Percentiles rank a stretch among this genome's conserved stretches.
phyloP scores from a whole-genome alignment of 1,140 invertebrate species.

The Drosophila subobscura region DNA sequence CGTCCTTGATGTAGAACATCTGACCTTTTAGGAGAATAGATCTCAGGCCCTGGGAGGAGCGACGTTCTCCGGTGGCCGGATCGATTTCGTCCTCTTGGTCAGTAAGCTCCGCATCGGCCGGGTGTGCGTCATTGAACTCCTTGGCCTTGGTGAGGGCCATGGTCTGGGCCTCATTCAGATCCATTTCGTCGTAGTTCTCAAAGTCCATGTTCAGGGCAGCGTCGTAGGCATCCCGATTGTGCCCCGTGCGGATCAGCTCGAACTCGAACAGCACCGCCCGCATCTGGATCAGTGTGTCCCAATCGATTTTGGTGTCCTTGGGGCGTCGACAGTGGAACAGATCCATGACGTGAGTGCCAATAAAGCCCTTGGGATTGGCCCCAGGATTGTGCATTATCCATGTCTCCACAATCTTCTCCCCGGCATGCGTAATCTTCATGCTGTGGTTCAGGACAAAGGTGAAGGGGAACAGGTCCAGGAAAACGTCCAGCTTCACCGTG shows the following conservation, averaged over 20 bases:
- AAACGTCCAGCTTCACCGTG: constrained; percentile 87
- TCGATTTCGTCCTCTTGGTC: constrained; percentile 45
- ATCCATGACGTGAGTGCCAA: constrained; percentile 87
- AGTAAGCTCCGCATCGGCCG: constrained; percentile 37
- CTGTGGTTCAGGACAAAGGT: constrained; percentile 75
- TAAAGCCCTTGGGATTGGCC: constrained; percentile 83
- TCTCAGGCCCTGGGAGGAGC: constrained; percentile 88
- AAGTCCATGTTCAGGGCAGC: constrained; percentile 72
- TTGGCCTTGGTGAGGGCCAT: constrained; percentile 53
- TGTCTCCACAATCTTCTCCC: constrained; percentile 89
- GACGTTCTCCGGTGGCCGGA: constrained; percentile 83
- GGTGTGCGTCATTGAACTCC: constrained; percentile 52
- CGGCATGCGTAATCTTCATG: constrained; percentile 83
- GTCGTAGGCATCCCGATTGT: constrained; percentile 69
- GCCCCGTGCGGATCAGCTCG: constrained; percentile 86
- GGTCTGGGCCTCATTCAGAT: constrained; percentile 68
- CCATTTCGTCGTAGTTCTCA: constrained; percentile 74
- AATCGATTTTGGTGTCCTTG: constrained; percentile 89
- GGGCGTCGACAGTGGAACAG: constrained; percentile 89
- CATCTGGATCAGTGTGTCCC: constrained; percentile 88
- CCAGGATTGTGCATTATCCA: constrained; percentile 87
- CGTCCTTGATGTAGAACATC: constrained; percentile 91
- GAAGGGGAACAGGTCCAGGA: constrained; percentile 91
- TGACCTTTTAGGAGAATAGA: constrained; percentile 92
- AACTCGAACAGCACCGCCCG: constrained; percentile 91